phyloP scores from a whole-genome alignment of 2,797 vertebrate genomes.

The Arnoldichthys spilopterus region DNA sequence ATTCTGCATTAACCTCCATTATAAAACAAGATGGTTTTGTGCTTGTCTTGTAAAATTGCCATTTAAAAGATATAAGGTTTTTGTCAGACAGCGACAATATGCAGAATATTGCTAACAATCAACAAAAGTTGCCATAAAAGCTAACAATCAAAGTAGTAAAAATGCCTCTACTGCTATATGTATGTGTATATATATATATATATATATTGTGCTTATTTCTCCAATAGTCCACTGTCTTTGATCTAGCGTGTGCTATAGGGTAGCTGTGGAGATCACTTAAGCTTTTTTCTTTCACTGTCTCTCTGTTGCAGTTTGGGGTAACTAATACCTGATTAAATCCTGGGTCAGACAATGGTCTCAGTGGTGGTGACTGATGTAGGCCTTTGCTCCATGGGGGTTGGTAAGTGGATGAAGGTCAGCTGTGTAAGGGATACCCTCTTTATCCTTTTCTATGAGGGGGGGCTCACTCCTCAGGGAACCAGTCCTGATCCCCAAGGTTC shows the following conservation, averaged over 20 bases:
- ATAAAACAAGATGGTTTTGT: too few relatives aligned
- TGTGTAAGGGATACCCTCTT: constrained; percentile 99
- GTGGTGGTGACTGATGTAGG: constrained; percentile 91
- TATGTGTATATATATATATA: too few relatives aligned
- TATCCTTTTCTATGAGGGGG: constrained; percentile 90
- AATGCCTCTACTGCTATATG: too few relatives aligned
- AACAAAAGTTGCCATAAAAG: too few relatives aligned
- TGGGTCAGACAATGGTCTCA: constrained; percentile 87
- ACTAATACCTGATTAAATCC: constrained; percentile 96
- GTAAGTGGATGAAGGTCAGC: constrained; percentile 93
- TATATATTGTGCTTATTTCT: constrained; percentile 36
- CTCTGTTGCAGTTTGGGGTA: constrained; percentile 79
- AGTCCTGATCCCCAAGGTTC: constrained; percentile 84
- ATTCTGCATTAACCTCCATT: too few relatives aligned
- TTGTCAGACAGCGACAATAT: too few relatives aligned
- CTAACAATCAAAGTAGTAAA: not conserved
- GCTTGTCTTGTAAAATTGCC: too few relatives aligned
- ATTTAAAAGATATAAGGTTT: too few relatives aligned
- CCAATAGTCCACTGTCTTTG: constrained; percentile 48
- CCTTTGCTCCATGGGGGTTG: constrained; percentile 86
- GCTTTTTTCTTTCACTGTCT: constrained; percentile 68
- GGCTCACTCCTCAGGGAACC: constrained; percentile 90
- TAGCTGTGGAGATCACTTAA: constrained; percentile 73
- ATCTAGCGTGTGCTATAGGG: constrained; percentile 69
- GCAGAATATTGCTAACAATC: not conserved